Conservation (phyloP, 1,140 invertebrate genomes). For the Neotoxoptera formosana region DNA sequence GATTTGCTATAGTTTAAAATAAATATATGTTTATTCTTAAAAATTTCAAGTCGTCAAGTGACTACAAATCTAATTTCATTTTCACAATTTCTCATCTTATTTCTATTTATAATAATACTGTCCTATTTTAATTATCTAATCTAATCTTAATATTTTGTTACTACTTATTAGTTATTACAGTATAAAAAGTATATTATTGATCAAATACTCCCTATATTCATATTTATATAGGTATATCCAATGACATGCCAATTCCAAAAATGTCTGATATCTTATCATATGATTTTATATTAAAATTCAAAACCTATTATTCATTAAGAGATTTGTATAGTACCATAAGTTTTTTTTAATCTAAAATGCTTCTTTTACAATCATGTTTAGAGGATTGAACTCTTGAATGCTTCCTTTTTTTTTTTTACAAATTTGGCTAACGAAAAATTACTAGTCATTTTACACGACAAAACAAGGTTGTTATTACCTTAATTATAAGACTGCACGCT, state of each 20-base stretch:
- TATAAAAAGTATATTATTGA: background rate
- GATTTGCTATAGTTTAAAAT: background rate
- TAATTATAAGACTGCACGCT: constrained; percentile 55
- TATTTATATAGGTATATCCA: background rate
- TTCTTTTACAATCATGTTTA: constrained; percentile 16
- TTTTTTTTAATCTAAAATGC: background rate
- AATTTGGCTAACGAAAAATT: constrained; percentile 39
- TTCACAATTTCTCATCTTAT: background rate
- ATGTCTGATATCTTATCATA: background rate
- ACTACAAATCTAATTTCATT: background rate
- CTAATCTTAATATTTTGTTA: background rate
- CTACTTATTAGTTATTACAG: background rate
- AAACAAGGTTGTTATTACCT: constrained; percentile 35
- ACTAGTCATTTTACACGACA: constrained; percentile 47
- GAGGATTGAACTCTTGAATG: background rate
- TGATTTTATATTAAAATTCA: background rate
- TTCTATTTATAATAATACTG: background rate
- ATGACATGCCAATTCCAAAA: background rate
- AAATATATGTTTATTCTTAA: background rate
- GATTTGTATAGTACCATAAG: background rate
- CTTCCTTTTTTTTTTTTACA: background rate
- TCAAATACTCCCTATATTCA: background rate
- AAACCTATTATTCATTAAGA: background rate
- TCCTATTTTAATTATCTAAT: background rate
- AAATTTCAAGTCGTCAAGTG: background rate